Base-by-base conservation (phyloP, 2,888 invertebrate species). In the Neoscelio sp. region DNA sequence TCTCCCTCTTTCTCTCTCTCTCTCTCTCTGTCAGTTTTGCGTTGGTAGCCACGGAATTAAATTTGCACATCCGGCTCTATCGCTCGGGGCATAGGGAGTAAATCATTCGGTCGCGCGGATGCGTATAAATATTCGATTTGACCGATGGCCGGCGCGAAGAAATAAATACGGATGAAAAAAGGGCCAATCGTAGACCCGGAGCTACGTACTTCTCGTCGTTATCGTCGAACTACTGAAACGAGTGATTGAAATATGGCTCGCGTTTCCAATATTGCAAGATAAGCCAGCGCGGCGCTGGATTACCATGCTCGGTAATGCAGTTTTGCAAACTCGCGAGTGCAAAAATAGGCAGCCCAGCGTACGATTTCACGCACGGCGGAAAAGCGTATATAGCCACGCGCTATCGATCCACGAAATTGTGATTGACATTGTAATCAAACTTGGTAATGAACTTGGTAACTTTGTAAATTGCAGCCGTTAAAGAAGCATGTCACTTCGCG, bases 401-500 rank as follows among this genome's bases (percentile, higher is more conserved):
- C 6, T 48, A 65, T 77, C 65, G 71, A 77, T 77, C 50, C 12
- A 10, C 60, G 33, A 3, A 35, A 68, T 78, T 26, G 73, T 68
- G 73, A 78, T 73, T 78, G 78, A 78, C 78, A 56, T 67, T 73
- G 74, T 74, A 74, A 78, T 78, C 74, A 79, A 79, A 79, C 78
- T 79, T 79, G 64, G 74, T 79, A 70, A 79, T 74, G 68, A 73
- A 79, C 78, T 79, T 73, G 54, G 74, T n/a, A 74, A 74, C 73
- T 68, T 64, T 52, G 78, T 26, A 38, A 46, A 60, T 23, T 18
- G 52, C 42, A 13, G 33, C 40, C 54, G 50, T 67, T 64, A 64
- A 38, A 58, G 58, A 75, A 75, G 52, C 60, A 46, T 35, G 74
- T 58, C 50, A 54, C 13, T 26, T 18, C 17, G 23, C 23, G n/a